phyloP scores from a whole-genome alignment of 2,113 vertebrate genomes.

The Daubentonia madagascariensis region DNA sequence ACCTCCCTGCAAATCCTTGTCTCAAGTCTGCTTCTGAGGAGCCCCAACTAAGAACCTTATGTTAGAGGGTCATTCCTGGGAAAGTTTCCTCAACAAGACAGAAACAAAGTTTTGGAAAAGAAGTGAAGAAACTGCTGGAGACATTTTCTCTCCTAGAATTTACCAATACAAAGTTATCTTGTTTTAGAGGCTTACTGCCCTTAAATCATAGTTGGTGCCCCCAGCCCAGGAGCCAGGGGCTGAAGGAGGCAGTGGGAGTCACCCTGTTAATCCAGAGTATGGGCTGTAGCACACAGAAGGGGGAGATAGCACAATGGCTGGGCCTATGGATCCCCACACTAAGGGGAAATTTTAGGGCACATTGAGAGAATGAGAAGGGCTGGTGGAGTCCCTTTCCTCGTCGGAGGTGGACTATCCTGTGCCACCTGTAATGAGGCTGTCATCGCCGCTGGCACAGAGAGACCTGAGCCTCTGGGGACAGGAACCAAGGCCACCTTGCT shows the following conservation, averaged over 20 bases:
- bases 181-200: not conserved
- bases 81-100: not conserved
- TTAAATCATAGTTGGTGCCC: not conserved
- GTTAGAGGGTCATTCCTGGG: not conserved
- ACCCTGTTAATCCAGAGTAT: fast-evolving
- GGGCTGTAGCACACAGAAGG: not conserved
- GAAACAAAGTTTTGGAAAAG: not conserved
- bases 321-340: not conserved
- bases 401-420: not conserved
- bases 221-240: fast-evolving
- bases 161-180: not conserved
- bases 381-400: not conserved
- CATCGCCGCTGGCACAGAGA: not conserved
- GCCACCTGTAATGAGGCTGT: not conserved
- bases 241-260: not conserved
- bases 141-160: not conserved
- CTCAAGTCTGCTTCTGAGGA: not conserved
- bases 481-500: not conserved
- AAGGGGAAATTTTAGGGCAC: not conserved
- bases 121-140: not conserved
- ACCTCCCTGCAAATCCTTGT: not conserved
- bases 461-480: not conserved
- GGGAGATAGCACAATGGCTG: not conserved
- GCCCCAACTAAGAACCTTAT: not conserved
- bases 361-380: not conserved